phyloP scores from a whole-genome alignment of 2,888 invertebrate genomes.

The Drosophila glabriapex region DNA sequence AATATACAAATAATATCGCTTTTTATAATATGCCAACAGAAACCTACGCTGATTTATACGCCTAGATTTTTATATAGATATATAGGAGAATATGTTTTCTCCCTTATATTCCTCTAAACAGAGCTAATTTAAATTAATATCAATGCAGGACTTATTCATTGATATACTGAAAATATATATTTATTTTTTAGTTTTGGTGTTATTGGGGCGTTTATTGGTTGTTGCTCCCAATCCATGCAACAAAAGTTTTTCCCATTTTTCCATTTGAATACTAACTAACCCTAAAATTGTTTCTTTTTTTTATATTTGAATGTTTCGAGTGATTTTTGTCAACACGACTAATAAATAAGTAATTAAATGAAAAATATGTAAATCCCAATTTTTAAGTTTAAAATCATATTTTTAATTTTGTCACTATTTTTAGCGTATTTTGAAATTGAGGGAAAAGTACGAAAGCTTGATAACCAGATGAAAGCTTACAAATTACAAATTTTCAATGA shows the following conservation, averaged over 20 bases:
- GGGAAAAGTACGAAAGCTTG: not conserved
- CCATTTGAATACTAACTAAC: not conserved
- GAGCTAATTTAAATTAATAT: not conserved
- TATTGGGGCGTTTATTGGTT: not conserved
- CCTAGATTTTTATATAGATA: no score
- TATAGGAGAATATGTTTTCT: not conserved
- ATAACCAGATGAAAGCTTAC: not conserved
- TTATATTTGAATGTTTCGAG: not conserved
- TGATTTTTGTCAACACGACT: not conserved
- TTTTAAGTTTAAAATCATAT: not conserved
- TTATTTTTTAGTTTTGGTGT: not conserved
- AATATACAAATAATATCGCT: not conserved
- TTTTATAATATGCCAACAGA: not conserved
- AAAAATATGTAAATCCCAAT: not conserved
- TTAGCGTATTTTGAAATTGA: no score
- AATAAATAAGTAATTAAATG: not conserved
- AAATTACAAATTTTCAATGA: not conserved
- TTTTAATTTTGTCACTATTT: no score
- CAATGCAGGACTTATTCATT: not conserved
- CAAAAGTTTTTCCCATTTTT: not conserved
- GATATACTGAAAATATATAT: not conserved
- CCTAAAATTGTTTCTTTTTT: not conserved
- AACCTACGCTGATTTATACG: not conserved
- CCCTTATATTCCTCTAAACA: not conserved
- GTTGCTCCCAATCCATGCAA: not conserved